phyloP scores from a whole-genome alignment of 1,140 invertebrate genomes.

The Lepidurus apus region DNA sequence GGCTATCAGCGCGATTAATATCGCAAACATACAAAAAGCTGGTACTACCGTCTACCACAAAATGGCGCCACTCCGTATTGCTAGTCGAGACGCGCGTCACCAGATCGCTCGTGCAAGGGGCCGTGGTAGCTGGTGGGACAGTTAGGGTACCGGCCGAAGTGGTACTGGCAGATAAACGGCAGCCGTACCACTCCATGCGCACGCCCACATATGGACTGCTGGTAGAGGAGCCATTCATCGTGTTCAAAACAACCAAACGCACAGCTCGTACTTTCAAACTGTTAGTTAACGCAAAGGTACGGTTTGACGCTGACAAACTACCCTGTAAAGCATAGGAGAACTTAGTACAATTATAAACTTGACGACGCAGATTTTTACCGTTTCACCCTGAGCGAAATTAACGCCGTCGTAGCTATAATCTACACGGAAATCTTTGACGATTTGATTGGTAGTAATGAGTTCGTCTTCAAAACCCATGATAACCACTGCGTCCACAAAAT shows the following conservation, averaged over 20 bases:
- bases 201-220: neutral
- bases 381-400: neutral
- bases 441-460: neutral
- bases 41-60: constrained; percentile 6
- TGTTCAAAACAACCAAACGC: neutral
- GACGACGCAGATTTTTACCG: neutral
- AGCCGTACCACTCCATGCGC: neutral
- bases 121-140: neutral
- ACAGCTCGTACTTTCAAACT: neutral
- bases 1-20: neutral
- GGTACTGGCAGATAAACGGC: neutral
- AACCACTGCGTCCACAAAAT: neutral
- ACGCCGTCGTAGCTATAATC: constrained; percentile 3
- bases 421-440: neutral
- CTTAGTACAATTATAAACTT: neutral
- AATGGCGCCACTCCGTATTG: neutral
- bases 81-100: neutral
- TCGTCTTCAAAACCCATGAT: neutral
- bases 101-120: neutral
- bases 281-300: neutral
- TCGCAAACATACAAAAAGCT: neutral
- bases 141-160: neutral
- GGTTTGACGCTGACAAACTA: neutral
- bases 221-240: neutral
- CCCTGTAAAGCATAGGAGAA: neutral